Base-by-base conservation (phyloP, 2,797 vertebrate genomes). In the Tympanoctomys barrerae region DNA sequence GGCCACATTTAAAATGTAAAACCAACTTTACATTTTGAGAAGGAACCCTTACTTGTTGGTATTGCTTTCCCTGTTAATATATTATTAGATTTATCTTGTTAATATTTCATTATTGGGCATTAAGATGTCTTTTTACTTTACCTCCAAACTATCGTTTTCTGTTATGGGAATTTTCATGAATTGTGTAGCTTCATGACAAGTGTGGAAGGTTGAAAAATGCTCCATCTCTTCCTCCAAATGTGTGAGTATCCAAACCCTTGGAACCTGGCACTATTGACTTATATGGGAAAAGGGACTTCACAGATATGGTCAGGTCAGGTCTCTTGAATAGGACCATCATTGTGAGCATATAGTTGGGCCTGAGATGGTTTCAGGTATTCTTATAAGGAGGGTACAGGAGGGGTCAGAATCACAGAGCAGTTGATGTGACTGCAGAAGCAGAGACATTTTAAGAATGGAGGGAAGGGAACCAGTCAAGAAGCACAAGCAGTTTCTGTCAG, bases 1-100 rank as follows among this genome's bases (percentile, higher is more conserved):
- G 42, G 82, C 21, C 33, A 9, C 78, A 19, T 89, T 86, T 96
- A 42, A 89, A 57, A 78, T 57, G n/a, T 77, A 70, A 87, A 94
- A 73, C 7, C 22, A 84, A 73, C 49, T 6, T 80, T 90, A 21
- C 13, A 31, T 92, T 87, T 42, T 94, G 73, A 21, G 39, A 78
- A 90, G 81, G 49, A 96, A 80, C 5, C 64, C 52, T 39, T 71
- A 61, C 9, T 57, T 79, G 31, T 8, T 85, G 16, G 49, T 90
- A 78, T 71, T 49, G 22, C 79, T 33, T 75, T 87, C 36, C 78
- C 36, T 68, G 6, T 92, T 64, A 77, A 61, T 92, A 70, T 71
- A 64, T 57, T 71, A 22, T 24, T 90, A 19, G 13, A 59, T 81
- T 96, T 90, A 22, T 59, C 84, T 94, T 68, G 46, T 28, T 78